phyloP scores from a whole-genome alignment of 2,888 invertebrate genomes.

The Epirrhoe tristata region DNA sequence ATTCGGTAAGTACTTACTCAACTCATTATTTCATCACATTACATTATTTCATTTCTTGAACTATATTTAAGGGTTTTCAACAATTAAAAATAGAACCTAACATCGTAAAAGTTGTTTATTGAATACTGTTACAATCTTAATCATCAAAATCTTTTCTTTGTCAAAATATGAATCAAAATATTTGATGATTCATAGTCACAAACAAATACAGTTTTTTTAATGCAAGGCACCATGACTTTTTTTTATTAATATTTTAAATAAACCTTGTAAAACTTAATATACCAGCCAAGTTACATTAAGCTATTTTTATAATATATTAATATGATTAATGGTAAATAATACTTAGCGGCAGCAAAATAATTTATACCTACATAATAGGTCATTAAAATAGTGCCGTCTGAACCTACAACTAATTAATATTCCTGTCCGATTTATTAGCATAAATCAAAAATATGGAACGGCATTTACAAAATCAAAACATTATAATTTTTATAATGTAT shows the following conservation, averaged over 20 bases:
- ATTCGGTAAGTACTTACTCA: too few relatives aligned
- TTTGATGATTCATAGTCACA: not conserved
- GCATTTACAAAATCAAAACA: too few relatives aligned
- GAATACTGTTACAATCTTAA: not conserved
- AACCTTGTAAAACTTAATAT: not conserved
- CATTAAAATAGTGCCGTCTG: too few relatives aligned
- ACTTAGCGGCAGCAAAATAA: too few relatives aligned
- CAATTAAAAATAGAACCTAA: not conserved
- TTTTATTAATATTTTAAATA: not conserved
- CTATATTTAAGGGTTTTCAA: not conserved
- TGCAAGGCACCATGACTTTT: not conserved
- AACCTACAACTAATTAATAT: too few relatives aligned
- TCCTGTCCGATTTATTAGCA: too few relatives aligned
- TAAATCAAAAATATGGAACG: too few relatives aligned
- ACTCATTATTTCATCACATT: too few relatives aligned
- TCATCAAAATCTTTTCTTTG: not conserved
- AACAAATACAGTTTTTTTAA: not conserved
- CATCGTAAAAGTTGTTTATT: not conserved
- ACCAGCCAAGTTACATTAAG: not conserved
- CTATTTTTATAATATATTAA: not conserved
- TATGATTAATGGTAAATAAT: too few relatives aligned
- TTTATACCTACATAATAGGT: too few relatives aligned
- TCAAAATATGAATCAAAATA: not conserved
- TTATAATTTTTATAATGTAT: too few relatives aligned
- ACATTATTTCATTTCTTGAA: too few relatives aligned